A percentile compares a stretch with the other conserved stretches of the same genome.
phyloP scores from a whole-genome alignment of 2,797 vertebrate genomes.

The Scarus forsteni region DNA sequence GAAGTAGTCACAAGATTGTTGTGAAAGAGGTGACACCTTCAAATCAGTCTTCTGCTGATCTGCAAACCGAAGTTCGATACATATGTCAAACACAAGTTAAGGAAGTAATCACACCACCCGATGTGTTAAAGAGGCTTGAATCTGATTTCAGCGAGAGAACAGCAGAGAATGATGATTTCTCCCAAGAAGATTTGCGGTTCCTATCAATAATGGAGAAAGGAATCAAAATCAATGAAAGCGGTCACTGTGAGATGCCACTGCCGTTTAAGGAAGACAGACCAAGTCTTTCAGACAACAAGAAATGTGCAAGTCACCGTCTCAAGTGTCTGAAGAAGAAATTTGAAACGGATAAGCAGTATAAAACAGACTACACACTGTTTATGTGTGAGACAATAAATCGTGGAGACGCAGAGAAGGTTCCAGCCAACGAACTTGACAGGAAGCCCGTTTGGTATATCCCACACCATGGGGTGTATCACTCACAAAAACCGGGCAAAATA shows the following conservation, averaged over 20 bases:
- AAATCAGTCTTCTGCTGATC: not conserved
- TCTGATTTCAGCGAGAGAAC: constrained; percentile 26
- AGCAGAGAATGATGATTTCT: not conserved
- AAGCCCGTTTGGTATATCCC: constrained; percentile 14
- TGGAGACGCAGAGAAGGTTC: constrained; percentile 4
- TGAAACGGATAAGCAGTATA: constrained; percentile 8
- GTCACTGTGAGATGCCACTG: constrained; percentile 5
- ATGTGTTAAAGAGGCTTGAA: constrained; percentile 32
- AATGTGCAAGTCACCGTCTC: not conserved
- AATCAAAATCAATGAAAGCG: constrained; percentile 5
- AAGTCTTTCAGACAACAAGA: constrained; percentile 12
- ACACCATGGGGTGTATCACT: constrained; percentile 16
- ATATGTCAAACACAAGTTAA: constrained; percentile 39
- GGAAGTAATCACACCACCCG: constrained; percentile 13
- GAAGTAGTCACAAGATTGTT: constrained; percentile 27
- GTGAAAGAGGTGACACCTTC: constrained; percentile 40
- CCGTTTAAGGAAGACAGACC: constrained; percentile 20
- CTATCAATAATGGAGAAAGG: constrained; percentile 3
- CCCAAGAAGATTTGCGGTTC: constrained; percentile 18
- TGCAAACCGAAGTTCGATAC: constrained; percentile 24
- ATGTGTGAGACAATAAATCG: constrained; percentile 19
- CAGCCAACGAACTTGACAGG: not conserved
- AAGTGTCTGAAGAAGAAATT: not conserved
- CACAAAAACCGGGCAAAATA: constrained; percentile 1
- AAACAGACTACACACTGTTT: constrained; percentile 19